Evolutionary conservation across 2,113 vertebrate genomes (phyloP).

Genomic region (Bothrops jararaca): DNA sequence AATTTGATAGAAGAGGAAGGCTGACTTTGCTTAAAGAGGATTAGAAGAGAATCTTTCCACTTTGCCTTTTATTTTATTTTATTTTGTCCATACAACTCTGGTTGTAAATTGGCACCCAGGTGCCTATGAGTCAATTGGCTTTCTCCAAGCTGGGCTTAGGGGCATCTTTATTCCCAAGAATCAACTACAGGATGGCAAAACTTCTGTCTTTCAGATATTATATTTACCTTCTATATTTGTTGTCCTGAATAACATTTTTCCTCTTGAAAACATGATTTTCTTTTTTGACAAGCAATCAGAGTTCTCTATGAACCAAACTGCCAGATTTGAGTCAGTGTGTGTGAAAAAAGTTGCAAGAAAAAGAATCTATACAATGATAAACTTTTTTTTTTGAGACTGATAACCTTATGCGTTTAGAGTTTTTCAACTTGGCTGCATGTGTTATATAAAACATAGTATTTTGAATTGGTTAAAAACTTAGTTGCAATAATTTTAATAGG

Average conservation of each 20-base stretch:
- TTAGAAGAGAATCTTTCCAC: slow-evolving; percentile 26
- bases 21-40: slow-evolving; percentile 38
- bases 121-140: slow-evolving; percentile 15
- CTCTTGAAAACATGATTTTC: slow-evolving; percentile 36
- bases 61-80: background rate
- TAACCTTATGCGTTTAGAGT: slow-evolving; percentile 42
- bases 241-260: slow-evolving; percentile 36
- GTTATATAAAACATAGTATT: slow-evolving; percentile 60
- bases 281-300: slow-evolving; percentile 38
- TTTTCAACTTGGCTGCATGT: slow-evolving; percentile 60
- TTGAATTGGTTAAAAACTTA: slow-evolving; percentile 35
- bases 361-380: slow-evolving; percentile 49
- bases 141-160: background rate
- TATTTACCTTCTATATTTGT: slow-evolving; percentile 38
- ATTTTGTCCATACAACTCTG: slow-evolving; percentile 3
- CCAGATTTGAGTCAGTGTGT: slow-evolving; percentile 17
- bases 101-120: slow-evolving; percentile 37
- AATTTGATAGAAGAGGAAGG: slow-evolving; percentile 15
- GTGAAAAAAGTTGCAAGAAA: slow-evolving; percentile 33
- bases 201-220: slow-evolving; percentile 56
- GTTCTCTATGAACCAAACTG: slow-evolving; percentile 39
- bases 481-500: slow-evolving; percentile 46
- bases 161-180: slow-evolving; percentile 33
- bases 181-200: slow-evolving; percentile 24
- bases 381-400: background rate